phyloP scores from a whole-genome alignment of 2,888 invertebrate species.

The Entomobrya multifasciata region DNA sequence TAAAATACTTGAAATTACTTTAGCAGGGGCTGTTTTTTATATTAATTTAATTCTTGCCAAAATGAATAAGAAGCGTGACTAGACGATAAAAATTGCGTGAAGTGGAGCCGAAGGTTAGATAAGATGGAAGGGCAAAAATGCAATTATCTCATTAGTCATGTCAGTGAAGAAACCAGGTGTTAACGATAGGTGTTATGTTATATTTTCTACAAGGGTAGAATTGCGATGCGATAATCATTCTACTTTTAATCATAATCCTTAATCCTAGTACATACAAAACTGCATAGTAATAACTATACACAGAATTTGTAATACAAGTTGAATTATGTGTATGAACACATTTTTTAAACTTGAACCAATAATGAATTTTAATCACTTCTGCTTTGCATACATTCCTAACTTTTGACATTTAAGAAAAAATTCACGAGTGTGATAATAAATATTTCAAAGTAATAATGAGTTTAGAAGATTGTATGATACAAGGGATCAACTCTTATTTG shows the following conservation, averaged over 20 bases:
- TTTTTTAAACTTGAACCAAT: conserved; percentile 53
- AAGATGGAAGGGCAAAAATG: conserved; percentile 54
- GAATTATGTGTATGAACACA: too few species aligned
- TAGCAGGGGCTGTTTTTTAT: background rate
- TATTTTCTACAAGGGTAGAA: too few species aligned
- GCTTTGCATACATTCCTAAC: conserved; percentile 6
- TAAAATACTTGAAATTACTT: too few species aligned
- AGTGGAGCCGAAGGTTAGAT: conserved; percentile 33
- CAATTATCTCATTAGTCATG: conserved; percentile 74
- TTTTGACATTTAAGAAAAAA: background rate
- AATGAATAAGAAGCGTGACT: conserved; percentile 46
- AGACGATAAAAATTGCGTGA: conserved; percentile 54
- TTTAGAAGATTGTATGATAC: background rate
- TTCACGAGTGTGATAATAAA: background rate
- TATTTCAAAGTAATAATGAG: conserved; percentile 32
- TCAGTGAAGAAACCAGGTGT: conserved; percentile 65
- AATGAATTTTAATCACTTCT: conserved; percentile 69
- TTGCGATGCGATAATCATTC: too few species aligned
- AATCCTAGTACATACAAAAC: too few species aligned
- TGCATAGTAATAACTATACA: too few species aligned
- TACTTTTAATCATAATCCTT: too few species aligned
- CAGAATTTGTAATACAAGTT: too few species aligned
- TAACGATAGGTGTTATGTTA: conserved; percentile 61
- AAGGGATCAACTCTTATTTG: conserved; percentile 38
- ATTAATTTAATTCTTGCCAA: conserved; percentile 31